These are phyloP conservation scores for Cheirogaleus major DNA, from an alignment of 2,797 vertebrate species.

Conservation along the genomic window DNA sequence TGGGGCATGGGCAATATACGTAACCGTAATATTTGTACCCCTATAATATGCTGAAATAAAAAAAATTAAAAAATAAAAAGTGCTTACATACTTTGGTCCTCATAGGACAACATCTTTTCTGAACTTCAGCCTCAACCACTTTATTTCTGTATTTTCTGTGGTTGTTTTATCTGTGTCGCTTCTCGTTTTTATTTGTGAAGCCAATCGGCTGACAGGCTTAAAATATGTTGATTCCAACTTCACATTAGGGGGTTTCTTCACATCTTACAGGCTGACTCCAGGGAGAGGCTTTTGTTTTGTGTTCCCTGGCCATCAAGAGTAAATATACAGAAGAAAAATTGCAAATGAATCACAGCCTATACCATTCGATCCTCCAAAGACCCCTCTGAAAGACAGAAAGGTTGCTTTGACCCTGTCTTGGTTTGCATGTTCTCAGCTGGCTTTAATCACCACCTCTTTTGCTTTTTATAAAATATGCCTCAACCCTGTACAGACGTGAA, in stretches of 20 bases:
- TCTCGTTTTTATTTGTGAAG: constrained; percentile 54
- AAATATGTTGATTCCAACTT: neutral
- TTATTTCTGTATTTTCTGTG: constrained; percentile 45
- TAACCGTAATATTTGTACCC: too few species aligned
- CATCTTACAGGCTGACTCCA: neutral
- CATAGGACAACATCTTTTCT: constrained; percentile 75
- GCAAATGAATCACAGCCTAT: neutral
- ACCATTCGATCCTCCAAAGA: neutral
- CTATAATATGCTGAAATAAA: too few species aligned
- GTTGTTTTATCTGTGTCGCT: constrained; percentile 56
- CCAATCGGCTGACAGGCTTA: constrained; percentile 19
- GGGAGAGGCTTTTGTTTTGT: constrained; percentile 9
- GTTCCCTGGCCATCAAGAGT: neutral
- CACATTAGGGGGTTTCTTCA: constrained; percentile 57
- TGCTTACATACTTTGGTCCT: constrained; percentile 66
- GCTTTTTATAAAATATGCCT: constrained; percentile 21
- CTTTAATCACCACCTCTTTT: constrained; percentile 57
- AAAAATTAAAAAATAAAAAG: constrained; percentile 39
- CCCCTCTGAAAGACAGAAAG: constrained; percentile 21
- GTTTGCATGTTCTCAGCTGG: constrained; percentile 50
- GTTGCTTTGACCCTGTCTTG: constrained; percentile 72
- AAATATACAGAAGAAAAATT: constrained; percentile 50
- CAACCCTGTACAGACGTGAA: neutral
- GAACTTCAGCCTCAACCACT: constrained; percentile 62
- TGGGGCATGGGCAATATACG: too few species aligned